Evolutionary conservation across 2,888 invertebrate genomes (phyloP).

Genomic region (Hipparchia semele): DNA sequence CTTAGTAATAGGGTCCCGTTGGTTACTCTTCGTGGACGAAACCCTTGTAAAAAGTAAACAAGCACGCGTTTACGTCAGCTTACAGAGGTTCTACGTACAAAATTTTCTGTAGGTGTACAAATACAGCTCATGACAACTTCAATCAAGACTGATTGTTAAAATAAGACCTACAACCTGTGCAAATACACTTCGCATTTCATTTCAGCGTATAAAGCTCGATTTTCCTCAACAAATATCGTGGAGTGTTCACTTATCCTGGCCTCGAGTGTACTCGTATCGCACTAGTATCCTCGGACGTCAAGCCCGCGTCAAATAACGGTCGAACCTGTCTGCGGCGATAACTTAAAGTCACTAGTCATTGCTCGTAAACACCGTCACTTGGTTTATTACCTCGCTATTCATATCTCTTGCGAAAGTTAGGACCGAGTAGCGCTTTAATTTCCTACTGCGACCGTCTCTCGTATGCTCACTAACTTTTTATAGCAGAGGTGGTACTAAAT

Average conservation of each 20-base stretch:
- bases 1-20: no score
- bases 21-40: no score
- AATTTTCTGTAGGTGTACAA: not conserved
- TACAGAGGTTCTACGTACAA: no score
- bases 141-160: not conserved
- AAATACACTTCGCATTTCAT: not conserved
- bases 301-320: slow-evolving; percentile 39
- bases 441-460: no score
- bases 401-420: not conserved
- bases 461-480: no score
- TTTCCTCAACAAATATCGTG: slow-evolving; percentile 9
- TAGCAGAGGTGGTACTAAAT: no score
- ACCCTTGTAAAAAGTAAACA: no score
- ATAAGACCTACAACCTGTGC: not conserved
- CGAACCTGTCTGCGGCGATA: slow-evolving; percentile 36
- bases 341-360: slow-evolving; percentile 29
- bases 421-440: no score
- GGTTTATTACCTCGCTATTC: slow-evolving; percentile 29
- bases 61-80: no score
- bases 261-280: slow-evolving; percentile 21
- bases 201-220: not conserved
- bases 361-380: slow-evolving; percentile 31
- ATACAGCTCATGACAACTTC: no score
- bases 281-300: slow-evolving; percentile 26
- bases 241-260: slow-evolving; percentile 16